These are phyloP conservation scores for Coleophora deauratella DNA, from an alignment of 2,888 invertebrate genomes.

Conservation along the genomic window DNA sequence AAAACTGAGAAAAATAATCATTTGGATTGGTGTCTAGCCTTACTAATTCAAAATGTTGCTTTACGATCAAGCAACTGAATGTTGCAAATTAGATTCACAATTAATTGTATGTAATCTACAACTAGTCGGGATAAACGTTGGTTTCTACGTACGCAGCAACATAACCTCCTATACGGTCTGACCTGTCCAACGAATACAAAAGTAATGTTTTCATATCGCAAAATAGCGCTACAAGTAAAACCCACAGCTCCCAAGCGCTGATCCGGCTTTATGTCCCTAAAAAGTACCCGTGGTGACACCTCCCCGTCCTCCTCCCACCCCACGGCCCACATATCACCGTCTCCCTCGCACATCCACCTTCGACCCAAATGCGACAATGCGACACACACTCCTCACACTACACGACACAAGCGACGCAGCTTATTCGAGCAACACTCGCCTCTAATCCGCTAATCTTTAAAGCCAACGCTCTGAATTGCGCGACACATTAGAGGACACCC, in stretches of 20 bases:
- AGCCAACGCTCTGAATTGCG: conserved; percentile 55
- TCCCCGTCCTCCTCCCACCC: conserved; percentile 58
- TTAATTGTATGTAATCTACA: too few species aligned
- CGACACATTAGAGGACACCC: conserved; percentile 72
- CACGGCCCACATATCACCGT: conserved; percentile 33
- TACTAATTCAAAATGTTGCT: too few species aligned
- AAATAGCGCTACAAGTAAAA: conserved; percentile 46
- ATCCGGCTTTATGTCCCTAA: conserved; percentile 60
- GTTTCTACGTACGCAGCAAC: too few species aligned
- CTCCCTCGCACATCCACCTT: conserved; percentile 53
- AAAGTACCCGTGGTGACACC: conserved; percentile 68
- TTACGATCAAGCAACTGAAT: too few species aligned
- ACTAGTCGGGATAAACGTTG: too few species aligned
- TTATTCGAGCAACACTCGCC: conserved; percentile 41
- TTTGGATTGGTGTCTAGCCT: too few species aligned
- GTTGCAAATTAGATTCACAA: too few species aligned
- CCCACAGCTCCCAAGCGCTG: conserved; percentile 48
- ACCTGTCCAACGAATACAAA: too few species aligned
- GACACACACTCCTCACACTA: conserved; percentile 47
- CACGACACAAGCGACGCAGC: conserved; percentile 46
- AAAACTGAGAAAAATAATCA: too few species aligned
- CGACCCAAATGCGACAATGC: conserved; percentile 57
- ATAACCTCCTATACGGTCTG: too few species aligned
- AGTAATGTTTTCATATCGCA: conserved; percentile 32
- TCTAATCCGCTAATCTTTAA: conserved; percentile 43